Percentiles rank a stretch among this genome's conserved stretches.
Evolutionary conservation across 2,888 invertebrate genomes (phyloP).

Genomic region (Cremastinae sp.): DNA sequence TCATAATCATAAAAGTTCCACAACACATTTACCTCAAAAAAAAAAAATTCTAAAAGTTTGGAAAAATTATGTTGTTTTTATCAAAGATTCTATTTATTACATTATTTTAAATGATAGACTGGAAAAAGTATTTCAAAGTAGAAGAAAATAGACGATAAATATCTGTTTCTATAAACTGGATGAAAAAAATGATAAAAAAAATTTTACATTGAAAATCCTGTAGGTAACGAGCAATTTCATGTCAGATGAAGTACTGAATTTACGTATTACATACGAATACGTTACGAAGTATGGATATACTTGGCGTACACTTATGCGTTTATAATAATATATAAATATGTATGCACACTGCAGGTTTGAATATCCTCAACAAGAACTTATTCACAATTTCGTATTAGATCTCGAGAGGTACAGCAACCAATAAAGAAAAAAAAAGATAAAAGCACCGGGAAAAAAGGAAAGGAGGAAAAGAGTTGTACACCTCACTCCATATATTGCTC

Average conservation of each 20-base stretch:
- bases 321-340: background rate
- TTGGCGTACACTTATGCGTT: constrained; percentile 15
- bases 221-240: constrained; percentile 16
- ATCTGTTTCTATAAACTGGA: too few relatives aligned
- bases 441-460: constrained; percentile 23
- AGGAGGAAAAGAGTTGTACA: constrained; percentile 38
- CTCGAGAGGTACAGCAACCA: constrained; percentile 30
- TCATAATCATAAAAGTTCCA: too few relatives aligned
- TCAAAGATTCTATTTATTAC: too few relatives aligned
- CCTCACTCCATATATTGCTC: constrained; percentile 19
- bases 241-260: constrained; percentile 32
- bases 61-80: too few relatives aligned
- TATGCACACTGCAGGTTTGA: background rate
- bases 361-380: constrained; percentile 46
- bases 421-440: constrained; percentile 6
- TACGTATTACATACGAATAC: constrained; percentile 45
- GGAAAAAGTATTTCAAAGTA: too few relatives aligned
- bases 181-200: too few relatives aligned
- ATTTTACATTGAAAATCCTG: background rate
- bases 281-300: constrained; percentile 15
- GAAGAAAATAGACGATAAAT: too few relatives aligned
- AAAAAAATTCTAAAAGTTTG: too few relatives aligned
- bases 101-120: too few relatives aligned
- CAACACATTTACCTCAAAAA: too few relatives aligned
- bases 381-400: constrained; percentile 54